These are phyloP conservation scores for Aphelenchoides fujianensis DNA, from an alignment of 1,140 invertebrate species.

Conservation along the genomic window DNA sequence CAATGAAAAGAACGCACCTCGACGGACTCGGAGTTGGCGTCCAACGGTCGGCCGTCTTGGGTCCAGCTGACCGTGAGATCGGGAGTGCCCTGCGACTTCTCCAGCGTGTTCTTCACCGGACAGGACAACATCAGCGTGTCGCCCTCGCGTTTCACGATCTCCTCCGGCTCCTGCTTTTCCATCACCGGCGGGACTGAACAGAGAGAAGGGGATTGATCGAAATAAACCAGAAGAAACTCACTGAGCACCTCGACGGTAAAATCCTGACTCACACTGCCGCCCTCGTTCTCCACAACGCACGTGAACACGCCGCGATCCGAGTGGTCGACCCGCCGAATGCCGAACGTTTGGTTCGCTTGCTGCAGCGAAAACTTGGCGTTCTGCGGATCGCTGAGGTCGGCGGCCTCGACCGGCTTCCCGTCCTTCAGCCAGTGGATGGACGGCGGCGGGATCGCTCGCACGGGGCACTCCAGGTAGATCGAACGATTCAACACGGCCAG, in stretches of 20 bases:
- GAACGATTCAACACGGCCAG: slow-evolving; percentile 60
- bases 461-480: slow-evolving; percentile 65
- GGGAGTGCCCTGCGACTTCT: slow-evolving; percentile 13
- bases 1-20: slow-evolving; percentile 7
- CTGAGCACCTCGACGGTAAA: slow-evolving; percentile 54
- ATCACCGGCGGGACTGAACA: slow-evolving; percentile 54
- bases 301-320: slow-evolving; percentile 49
- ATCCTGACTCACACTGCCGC: slow-evolving; percentile 40
- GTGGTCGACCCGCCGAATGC: slow-evolving; percentile 37
- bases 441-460: slow-evolving; percentile 62
- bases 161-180: slow-evolving; percentile 32
- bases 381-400: background rate
- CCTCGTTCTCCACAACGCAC: slow-evolving; percentile 54
- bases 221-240: too few relatives aligned
- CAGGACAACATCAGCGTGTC: slow-evolving; percentile 47
- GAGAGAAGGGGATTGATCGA: background rate
- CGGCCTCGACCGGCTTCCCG: slow-evolving; percentile 51
- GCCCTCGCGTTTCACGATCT: slow-evolving; percentile 47
- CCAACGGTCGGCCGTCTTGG: slow-evolving; percentile 55
- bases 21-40: slow-evolving; percentile 26
- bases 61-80: slow-evolving; percentile 49
- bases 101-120: slow-evolving; percentile 41
- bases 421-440: slow-evolving; percentile 63
- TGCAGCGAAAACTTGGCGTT: slow-evolving; percentile 16
- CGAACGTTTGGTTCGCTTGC: slow-evolving; percentile 58